Evolutionary conservation across 2,888 invertebrate species (phyloP).

Genomic region (Agelastica alni): DNA sequence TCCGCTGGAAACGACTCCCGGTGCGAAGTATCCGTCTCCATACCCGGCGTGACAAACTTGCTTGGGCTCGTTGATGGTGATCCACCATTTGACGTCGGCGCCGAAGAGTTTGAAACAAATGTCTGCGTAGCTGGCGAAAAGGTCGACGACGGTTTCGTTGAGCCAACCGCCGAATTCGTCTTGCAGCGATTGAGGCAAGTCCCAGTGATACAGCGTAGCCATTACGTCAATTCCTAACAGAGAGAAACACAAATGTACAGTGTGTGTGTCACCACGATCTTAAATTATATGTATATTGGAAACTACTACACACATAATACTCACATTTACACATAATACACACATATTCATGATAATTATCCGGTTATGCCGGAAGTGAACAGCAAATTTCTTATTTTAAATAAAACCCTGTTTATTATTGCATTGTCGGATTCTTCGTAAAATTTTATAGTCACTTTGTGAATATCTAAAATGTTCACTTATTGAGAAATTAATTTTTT

Average conservation of each 20-base stretch:
- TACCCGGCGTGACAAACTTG: constrained; percentile 47
- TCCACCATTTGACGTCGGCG: constrained; percentile 59
- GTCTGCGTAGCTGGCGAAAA: constrained; percentile 65
- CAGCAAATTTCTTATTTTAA: too few species aligned
- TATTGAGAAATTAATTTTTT: too few species aligned
- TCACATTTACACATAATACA: too few species aligned
- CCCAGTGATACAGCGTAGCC: constrained; percentile 33
- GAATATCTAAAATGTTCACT: too few species aligned
- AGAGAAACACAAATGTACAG: not conserved
- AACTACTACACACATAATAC: too few species aligned
- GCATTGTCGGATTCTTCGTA: too few species aligned
- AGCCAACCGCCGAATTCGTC: constrained; percentile 65
- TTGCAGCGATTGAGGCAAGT: constrained; percentile 37
- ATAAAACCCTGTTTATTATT: too few species aligned
- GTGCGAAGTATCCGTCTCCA: constrained; percentile 44
- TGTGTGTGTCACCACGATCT: not conserved
- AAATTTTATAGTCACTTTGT: too few species aligned
- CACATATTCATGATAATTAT: too few species aligned
- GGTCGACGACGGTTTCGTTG: constrained; percentile 64
- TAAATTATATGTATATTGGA: not conserved
- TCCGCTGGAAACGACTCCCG: constrained; percentile 52
- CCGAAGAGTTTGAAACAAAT: constrained; percentile 53
- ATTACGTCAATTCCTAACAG: constrained; percentile 16
- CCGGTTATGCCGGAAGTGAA: too few species aligned
- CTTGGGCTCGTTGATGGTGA: constrained; percentile 61